Base-by-base conservation (phyloP, 2,113 vertebrate species). In the Anseranas semipalmata region DNA sequence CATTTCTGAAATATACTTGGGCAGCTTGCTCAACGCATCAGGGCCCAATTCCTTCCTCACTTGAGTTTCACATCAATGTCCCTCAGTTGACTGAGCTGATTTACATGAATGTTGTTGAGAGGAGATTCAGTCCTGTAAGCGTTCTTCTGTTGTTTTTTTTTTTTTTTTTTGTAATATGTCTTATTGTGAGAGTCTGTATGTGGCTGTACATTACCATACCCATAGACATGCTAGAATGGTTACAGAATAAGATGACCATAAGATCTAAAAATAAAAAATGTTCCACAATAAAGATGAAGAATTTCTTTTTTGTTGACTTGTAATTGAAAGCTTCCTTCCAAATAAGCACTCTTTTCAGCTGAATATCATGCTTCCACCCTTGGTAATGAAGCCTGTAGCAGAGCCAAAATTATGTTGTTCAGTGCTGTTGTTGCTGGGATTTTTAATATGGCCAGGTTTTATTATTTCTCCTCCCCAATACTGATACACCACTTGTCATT, bases 401-500 rank as follows among this genome's bases (percentile, higher is more conserved):
- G 68, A 85, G 48, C 41, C 73, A 92, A 87, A 90, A 93, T 33
- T 77, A 39, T 79, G 32, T 30, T 82, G 33, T 66, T 73, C n/a
- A 11, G 27, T 93, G 33, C 53, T 62, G 46, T 85, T 85, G 80
- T 82, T 93, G 65, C 80, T 87, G 83, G 67, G 90, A 84, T 96
- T 95, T 94, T 96, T 95, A 91, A 82, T 73, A 81, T 73, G 81
- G 58, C 67, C 92, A 73, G 92, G 77, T 81, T 96, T 93, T 94
- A 93, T 97, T 97, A 89, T 97, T 95, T 96, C 73, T 85, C 11
- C 70, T 87, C 78, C 71, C 60, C 85, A 70, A 6, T 67, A 66
- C 37, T 94, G 90, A 95, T 93, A 91, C 67, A 70, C 35, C 63
- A 41, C 75, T 95, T 96, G 94, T 94, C 87, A 86, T 98, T 97